Evolutionary conservation across 2,113 vertebrate genomes (phyloP), one percentile per base, ranked within the genome.

Genomic region (Sterna hirundo): DNA sequence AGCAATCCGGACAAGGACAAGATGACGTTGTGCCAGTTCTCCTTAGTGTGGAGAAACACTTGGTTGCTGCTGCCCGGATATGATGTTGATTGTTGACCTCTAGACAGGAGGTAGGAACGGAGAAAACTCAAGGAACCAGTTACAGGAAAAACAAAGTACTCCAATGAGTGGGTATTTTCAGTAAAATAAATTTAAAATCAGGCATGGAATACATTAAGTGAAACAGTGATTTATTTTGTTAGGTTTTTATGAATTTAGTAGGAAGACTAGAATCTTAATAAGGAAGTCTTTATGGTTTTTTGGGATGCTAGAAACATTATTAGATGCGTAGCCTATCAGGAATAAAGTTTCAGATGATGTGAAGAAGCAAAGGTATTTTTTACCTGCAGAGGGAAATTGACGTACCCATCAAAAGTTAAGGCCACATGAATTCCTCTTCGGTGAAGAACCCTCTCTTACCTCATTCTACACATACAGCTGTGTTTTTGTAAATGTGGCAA

Each of bases 381-480:
- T n/a, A 60, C 44, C 38, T 40, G 38, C 34, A 47, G 51, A 23
- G 29, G 29, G 46, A 66, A 76, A 49, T 32, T 36, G 40, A 25
- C 22, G 10, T 66, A 40, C 32, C 14, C 17, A 42, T 88, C 9
- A 52, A 46, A 71, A 60, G 11, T 26, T 46, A 40, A 60, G 57
- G 44, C 44, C 1, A 0, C 16, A 3, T 15, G 36, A 83, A 21
- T 11, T 20, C 11, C 9, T 5, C 16, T 47, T 61, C 14, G 30
- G 29, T 68, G 38, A 75, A 21, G 25, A 54, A 40, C 11, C 36
- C 5, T 58, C 14, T 81, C 32, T 69, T 32, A 49, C 1, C 26
- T 51, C 51, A 19, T n/a, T 51, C 29, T 64, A 10, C 15, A 7
- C 18, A 30, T 36, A 46, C 0, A 57, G 32, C 22, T 74, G 52